phyloP scores from a whole-genome alignment of 64 coral and sea anemone genomes.

The Pocillopora verrucosa region DNA sequence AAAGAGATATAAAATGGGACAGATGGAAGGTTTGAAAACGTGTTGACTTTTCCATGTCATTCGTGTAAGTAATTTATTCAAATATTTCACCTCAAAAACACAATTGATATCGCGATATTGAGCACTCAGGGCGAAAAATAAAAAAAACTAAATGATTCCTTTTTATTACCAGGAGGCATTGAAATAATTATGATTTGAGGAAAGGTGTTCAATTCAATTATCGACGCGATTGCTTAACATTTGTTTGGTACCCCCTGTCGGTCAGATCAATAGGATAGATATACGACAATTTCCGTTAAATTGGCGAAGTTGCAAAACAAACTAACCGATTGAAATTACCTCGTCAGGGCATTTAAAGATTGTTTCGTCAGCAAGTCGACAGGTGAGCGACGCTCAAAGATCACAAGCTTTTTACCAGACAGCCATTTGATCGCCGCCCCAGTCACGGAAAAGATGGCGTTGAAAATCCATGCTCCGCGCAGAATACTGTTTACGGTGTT shows the following conservation, averaged over 20 bases:
- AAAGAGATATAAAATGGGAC: too few relatives aligned
- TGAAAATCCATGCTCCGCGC: neutral
- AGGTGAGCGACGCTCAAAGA: constrained; percentile 20
- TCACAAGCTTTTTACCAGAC: neutral
- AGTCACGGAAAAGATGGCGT: neutral
- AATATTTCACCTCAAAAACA: too few relatives aligned
- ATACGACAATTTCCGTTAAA: constrained; percentile 20
- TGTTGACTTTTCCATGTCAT: too few relatives aligned
- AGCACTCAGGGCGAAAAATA: neutral
- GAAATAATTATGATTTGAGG: neutral
- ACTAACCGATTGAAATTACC: constrained; percentile 31
- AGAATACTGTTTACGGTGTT: neutral
- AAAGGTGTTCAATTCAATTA: constrained; percentile 20
- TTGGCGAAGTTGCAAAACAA: constrained; percentile 20
- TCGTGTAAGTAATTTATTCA: too few relatives aligned
- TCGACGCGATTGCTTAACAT: neutral
- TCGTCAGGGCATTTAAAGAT: constrained; percentile 14
- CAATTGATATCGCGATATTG: neutral
- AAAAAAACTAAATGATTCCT: neutral
- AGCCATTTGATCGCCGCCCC: neutral
- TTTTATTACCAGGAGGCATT: neutral
- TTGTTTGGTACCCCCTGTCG: constrained; percentile 24
- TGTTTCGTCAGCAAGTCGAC: constrained; percentile 17
- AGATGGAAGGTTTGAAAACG: too few relatives aligned
- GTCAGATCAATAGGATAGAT: constrained; percentile 25